phyloP scores from a whole-genome alignment of 2,888 invertebrate species.

The Sericinus montela region DNA sequence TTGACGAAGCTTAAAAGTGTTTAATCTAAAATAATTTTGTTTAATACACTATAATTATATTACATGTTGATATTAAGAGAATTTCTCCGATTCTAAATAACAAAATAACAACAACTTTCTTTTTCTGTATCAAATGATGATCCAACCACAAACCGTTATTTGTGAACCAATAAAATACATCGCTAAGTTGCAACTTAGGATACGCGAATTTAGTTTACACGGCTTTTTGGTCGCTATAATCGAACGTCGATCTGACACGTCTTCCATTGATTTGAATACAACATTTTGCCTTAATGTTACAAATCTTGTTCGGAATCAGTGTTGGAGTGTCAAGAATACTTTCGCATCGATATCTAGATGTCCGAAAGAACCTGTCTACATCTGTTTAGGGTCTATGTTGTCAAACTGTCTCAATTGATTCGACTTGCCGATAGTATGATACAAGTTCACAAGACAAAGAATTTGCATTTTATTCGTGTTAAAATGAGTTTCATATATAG shows the following conservation, averaged over 20 bases:
- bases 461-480: constrained; percentile 59
- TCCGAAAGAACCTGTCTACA: constrained; percentile 29
- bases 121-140: too few relatives aligned
- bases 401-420: constrained; percentile 33
- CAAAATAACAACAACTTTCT: too few relatives aligned
- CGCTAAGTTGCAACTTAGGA: neutral
- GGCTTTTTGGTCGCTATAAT: constrained; percentile 27
- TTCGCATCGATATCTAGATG: constrained; percentile 34
- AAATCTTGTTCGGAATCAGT: constrained; percentile 69
- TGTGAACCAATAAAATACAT: too few relatives aligned
- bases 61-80: too few relatives aligned
- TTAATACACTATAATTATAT: too few relatives aligned
- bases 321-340: constrained; percentile 40
- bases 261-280: constrained; percentile 47
- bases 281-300: constrained; percentile 49
- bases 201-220: neutral
- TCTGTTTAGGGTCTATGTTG: constrained; percentile 24
- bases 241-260: constrained; percentile 45
- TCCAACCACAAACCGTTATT: too few relatives aligned
- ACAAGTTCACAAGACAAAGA: constrained; percentile 47
- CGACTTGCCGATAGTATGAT: constrained; percentile 52
- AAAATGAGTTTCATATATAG: too few relatives aligned
- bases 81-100: too few relatives aligned
- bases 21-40: too few relatives aligned
- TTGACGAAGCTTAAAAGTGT: too few relatives aligned